These are phyloP conservation scores for Hephaestus fuliginosus DNA, from an alignment of 2,797 vertebrate genomes.

Conservation along the genomic window DNA sequence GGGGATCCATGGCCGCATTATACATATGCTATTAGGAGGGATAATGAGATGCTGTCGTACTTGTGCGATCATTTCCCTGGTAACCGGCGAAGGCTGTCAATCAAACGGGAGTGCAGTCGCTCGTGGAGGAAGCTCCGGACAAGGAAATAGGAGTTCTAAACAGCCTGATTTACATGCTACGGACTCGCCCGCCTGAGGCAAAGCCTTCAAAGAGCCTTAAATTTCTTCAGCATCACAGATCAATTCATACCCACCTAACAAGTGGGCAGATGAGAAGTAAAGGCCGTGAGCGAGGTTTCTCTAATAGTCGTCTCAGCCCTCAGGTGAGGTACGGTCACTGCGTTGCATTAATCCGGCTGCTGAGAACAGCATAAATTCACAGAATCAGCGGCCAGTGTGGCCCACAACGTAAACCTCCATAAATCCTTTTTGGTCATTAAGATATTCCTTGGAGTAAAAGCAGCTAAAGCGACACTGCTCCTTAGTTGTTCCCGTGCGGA, in stretches of 20 bases:
- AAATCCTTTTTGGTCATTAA: constrained; percentile 81
- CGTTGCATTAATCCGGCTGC: constrained; percentile 59
- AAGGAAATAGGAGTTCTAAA: constrained; percentile 1
- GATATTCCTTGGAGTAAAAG: constrained; percentile 73
- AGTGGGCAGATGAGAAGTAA: constrained; percentile 31
- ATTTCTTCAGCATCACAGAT: constrained; percentile 11
- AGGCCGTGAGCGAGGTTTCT: constrained; percentile 27
- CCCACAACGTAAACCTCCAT: constrained; percentile 67
- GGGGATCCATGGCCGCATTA: neutral
- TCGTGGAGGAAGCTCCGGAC: neutral
- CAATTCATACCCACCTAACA: constrained; percentile 21
- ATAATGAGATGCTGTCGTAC: constrained; percentile 34
- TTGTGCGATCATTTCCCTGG: constrained; percentile 18
- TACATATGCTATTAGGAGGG: constrained; percentile 17
- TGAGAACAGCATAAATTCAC: constrained; percentile 74
- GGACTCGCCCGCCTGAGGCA: neutral
- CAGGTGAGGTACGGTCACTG: constrained; percentile 68
- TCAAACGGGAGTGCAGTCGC: constrained; percentile 27
- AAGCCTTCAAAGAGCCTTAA: constrained; percentile 25
- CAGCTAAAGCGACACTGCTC: constrained; percentile 56
- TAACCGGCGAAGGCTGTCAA: constrained; percentile 42
- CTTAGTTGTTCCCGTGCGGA: constrained; percentile 64
- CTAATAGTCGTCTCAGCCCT: constrained; percentile 53
- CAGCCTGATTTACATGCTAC: constrained; percentile 11
- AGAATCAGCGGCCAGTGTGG: constrained; percentile 46